Evolutionary conservation across 2,113 vertebrate species (phyloP).

Genomic region (Butastur rufipennis): DNA sequence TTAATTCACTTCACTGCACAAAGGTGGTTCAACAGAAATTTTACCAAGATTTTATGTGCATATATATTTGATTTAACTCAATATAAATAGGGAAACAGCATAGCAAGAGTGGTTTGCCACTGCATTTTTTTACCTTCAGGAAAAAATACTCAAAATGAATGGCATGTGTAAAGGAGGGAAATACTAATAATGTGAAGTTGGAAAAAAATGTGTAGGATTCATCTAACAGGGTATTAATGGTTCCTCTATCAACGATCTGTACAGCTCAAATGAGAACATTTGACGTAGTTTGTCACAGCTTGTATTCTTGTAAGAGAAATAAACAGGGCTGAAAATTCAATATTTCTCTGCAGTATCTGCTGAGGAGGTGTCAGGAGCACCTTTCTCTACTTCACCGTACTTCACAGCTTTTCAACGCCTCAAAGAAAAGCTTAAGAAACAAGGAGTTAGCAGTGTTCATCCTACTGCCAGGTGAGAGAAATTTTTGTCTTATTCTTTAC

Average conservation of each 20-base stretch:
- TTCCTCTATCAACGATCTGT: neutral
- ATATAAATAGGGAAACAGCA: neutral
- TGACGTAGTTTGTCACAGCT: rapidly evolving
- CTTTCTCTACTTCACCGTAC: rapidly evolving
- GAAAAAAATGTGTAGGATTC: neutral
- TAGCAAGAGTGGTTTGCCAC: neutral
- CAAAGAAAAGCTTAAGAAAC: neutral
- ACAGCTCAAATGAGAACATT: neutral
- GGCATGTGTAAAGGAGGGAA: neutral
- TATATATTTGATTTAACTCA: neutral
- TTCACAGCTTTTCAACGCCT: neutral
- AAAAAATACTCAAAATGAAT: neutral
- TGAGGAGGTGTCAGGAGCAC: neutral
- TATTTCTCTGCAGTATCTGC: neutral
- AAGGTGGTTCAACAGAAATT: neutral
- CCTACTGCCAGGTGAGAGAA: neutral
- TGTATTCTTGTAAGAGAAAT: neutral
- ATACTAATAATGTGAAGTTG: neutral
- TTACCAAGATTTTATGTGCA: neutral
- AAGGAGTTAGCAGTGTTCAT: no score
- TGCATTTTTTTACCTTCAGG: neutral
- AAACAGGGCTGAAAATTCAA: neutral
- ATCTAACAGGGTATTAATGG: neutral
- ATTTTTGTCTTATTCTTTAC: neutral
- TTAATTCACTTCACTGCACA: neutral